phyloP scores from a whole-genome alignment of 2,888 invertebrate genomes.

The Pilophorus perplexus region DNA sequence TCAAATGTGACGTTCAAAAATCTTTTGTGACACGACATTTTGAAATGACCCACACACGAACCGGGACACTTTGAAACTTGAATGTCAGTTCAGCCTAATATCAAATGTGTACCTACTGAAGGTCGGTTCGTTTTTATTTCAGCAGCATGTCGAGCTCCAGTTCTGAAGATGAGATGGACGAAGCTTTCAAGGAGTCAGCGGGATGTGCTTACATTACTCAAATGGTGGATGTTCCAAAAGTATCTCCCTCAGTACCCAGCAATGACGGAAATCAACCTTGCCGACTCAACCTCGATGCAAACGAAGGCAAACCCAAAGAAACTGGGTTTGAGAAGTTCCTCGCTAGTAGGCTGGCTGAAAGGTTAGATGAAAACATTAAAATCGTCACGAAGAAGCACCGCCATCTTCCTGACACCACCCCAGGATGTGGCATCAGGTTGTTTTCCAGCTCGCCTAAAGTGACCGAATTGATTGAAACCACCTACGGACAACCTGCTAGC shows the following conservation, averaged over 20 bases:
- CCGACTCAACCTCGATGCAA: not conserved
- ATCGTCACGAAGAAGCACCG: not conserved
- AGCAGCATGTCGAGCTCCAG: conserved; percentile 2
- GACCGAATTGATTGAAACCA: not conserved
- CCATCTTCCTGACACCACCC: not conserved
- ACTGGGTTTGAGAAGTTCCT: not conserved
- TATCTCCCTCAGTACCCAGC: too few species aligned
- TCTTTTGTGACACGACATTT: too few species aligned
- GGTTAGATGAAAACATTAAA: conserved; percentile 7
- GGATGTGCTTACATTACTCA: not conserved
- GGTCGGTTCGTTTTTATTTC: too few species aligned
- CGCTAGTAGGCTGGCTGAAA: not conserved
- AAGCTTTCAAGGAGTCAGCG: conserved; percentile 4
- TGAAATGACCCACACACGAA: too few species aligned
- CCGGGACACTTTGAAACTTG: too few species aligned
- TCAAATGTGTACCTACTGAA: too few species aligned
- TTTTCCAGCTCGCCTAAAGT: not conserved
- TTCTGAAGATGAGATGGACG: conserved; percentile 1
- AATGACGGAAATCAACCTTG: not conserved
- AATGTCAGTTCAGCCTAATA: too few species aligned
- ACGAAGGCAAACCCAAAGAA: not conserved
- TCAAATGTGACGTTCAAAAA: too few species aligned
- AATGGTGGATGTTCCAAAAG: not conserved
- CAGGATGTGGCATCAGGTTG: not conserved
- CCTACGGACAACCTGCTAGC: too few species aligned